Conservation (phyloP, 92 coral and sea anemone genomes). For the Palythoa grandis region DNA sequence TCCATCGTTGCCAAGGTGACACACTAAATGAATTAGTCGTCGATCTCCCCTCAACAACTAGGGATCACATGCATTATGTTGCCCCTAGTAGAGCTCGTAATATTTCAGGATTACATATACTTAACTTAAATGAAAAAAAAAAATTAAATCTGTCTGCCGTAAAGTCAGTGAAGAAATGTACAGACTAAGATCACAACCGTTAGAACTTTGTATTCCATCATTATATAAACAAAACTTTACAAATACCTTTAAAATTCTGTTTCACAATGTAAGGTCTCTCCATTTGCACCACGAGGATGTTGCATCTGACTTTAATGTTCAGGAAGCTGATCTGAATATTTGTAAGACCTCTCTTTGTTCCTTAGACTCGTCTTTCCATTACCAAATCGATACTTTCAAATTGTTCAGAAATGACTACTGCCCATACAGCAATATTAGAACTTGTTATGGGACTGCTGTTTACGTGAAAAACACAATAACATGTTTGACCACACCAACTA, state of each 20-base stretch:
- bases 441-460: neutral
- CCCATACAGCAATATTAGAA: neutral
- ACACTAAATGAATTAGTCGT: neutral
- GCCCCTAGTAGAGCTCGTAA: constrained; percentile 37
- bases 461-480: neutral
- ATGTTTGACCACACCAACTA: neutral
- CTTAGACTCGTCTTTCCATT: neutral
- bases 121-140: constrained; percentile 32
- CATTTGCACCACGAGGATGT: neutral
- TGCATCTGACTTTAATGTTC: neutral
- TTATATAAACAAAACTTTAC: neutral
- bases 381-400: neutral
- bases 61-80: constrained; percentile 18
- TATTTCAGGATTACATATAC: constrained; percentile 28
- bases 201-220: neutral
- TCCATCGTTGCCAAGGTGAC: neutral
- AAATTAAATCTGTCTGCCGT: constrained; percentile 13
- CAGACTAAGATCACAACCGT: neutral
- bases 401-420: neutral
- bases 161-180: constrained; percentile 29
- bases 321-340: neutral
- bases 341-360: no score
- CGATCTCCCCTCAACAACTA: neutral
- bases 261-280: neutral
- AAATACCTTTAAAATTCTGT: neutral